phyloP scores from a whole-genome alignment of 2,888 invertebrate genomes.

The Gordius sp. region DNA sequence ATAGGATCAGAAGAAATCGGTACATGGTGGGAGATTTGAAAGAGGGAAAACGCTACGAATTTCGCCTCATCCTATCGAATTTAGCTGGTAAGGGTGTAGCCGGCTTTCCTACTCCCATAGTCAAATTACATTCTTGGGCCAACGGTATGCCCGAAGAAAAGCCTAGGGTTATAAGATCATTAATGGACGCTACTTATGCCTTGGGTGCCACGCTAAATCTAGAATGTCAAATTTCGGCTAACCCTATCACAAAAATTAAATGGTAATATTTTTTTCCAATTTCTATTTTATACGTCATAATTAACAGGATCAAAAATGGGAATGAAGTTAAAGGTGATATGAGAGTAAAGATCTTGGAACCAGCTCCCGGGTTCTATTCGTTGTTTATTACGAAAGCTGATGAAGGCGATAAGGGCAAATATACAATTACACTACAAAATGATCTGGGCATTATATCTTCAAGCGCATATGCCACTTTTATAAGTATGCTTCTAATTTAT shows the following conservation, averaged over 20 bases:
- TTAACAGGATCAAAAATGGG: constrained; percentile 4
- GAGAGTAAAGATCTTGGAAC: background rate
- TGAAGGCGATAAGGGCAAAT: constrained; percentile 7
- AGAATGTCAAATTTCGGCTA: constrained; percentile 4
- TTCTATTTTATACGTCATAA: background rate
- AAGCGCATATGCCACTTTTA: constrained; percentile 1
- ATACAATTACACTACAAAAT: background rate
- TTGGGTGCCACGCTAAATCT: background rate
- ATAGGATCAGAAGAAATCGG: background rate
- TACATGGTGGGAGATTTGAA: constrained; percentile 46
- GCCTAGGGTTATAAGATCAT: background rate
- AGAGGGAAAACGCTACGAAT: constrained; percentile 74
- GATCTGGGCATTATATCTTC: background rate
- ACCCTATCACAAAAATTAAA: background rate
- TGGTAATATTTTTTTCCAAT: background rate
- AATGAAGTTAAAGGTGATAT: background rate
- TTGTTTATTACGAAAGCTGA: background rate
- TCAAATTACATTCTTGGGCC: constrained; percentile 20
- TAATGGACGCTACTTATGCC: background rate
- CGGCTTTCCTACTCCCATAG: constrained; percentile 27
- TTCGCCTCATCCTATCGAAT: constrained; percentile 72
- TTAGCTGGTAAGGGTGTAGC: constrained; percentile 60
- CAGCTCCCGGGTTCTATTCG: background rate
- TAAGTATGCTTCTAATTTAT: background rate
- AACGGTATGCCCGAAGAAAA: background rate